Percentiles rank a stretch among this genome's conserved stretches.
Evolutionary conservation across 1,140 invertebrate genomes (phyloP).

Genomic region (Ips typographus): DNA sequence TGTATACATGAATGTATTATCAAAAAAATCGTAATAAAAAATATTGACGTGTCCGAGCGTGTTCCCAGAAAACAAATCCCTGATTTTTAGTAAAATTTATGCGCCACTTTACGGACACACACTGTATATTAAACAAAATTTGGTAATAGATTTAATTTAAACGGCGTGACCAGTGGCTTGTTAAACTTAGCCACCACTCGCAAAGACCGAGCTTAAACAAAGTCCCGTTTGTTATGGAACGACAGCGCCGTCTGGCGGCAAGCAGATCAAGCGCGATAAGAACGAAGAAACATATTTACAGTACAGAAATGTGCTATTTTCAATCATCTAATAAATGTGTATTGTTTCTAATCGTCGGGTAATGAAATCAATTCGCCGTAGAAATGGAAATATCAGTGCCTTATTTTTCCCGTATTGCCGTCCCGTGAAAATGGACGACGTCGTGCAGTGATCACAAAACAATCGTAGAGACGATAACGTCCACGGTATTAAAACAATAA

Average conservation of each 20-base stretch:
- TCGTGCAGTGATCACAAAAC: conserved; percentile 33
- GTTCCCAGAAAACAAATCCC: too few species aligned
- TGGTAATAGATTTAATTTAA: too few species aligned
- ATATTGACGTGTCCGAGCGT: too few species aligned
- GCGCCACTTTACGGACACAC: too few species aligned
- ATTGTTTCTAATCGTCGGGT: conserved; percentile 28
- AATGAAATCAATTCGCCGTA: conserved; percentile 17
- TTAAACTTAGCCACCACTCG: too few species aligned
- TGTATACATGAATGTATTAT: too few species aligned
- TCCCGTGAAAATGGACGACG: conserved; percentile 21
- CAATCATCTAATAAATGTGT: conserved; percentile 10
- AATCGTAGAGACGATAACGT: conserved; percentile 36
- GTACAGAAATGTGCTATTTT: conserved; percentile 35
- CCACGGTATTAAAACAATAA: conserved; percentile 38
- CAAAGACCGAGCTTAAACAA: not conserved
- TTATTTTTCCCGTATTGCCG: conserved; percentile 44
- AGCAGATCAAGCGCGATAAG: conserved; percentile 37
- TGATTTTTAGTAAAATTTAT: too few species aligned
- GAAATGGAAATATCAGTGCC: conserved; percentile 50
- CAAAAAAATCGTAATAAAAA: too few species aligned
- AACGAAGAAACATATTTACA: conserved; percentile 34
- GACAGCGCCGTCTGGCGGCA: conserved; percentile 19
- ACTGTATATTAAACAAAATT: too few species aligned
- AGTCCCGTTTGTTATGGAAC: conserved; percentile 36
- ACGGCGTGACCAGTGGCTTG: too few species aligned